Evolutionary conservation across 2,797 vertebrate species (phyloP), one percentile per base, ranked within the genome.

Genomic region (Anisognathus igniventris): DNA sequence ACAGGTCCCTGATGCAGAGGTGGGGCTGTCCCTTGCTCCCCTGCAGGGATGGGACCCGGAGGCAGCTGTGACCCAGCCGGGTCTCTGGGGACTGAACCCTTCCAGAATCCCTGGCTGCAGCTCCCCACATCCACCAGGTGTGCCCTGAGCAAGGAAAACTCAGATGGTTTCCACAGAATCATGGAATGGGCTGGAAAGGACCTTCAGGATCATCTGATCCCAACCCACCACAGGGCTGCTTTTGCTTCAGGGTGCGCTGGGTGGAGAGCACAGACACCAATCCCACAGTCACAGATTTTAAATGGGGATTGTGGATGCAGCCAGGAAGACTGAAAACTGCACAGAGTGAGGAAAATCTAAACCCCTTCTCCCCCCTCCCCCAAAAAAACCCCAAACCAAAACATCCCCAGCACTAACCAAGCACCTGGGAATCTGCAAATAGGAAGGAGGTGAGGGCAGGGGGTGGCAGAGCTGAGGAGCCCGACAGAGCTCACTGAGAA

Each of bases 401-500:
- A 35, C 45, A 62, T 35, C 27, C 40, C 40, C 33, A 70, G 37
- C 73, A 20, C 33, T 39, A 76, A 57, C 35, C 37, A 39, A 83
- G 23, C 44, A 67, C 30, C 17, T 1, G 9, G 56, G 33, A 72
- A 51, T 31, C 33, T 25, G 14, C 68, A 45, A 68, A 51, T 2
- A n/a, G 30, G 40, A 31, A 64, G n/a, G 42, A 64, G 39, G 40
- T 30, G 25, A 9, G 60, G 42, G n/a, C 7, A 3, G 81, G 67
- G 30, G 14, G 33, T 18, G 48, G 28, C 58, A 67, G 71, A 68
- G 47, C 45, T 37, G 66, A 57, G 61, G 13, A 79, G 62, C 71
- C 77, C 14, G 77, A 58, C 77, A 95, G 77, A 95, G 84, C 88
- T 96, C 72, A 14, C 74, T 28, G 83, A 90, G 82, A 78, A 35